Evolutionary conservation across 2,797 vertebrate species (phyloP).

Genomic region (Ispidina picta): DNA sequence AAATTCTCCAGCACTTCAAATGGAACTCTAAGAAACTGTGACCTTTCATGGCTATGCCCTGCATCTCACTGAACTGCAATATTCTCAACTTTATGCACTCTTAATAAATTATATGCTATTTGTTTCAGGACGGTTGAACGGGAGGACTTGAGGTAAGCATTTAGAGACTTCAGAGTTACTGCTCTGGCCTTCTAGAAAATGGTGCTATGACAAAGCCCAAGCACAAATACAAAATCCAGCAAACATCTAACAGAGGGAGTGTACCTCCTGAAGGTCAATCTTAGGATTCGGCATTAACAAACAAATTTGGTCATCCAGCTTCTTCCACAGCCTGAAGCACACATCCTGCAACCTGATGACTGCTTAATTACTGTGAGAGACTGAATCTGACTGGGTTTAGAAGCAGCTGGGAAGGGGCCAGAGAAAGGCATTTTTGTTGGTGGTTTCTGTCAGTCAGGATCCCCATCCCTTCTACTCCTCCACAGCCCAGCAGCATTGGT

Average conservation of each 20-base stretch:
- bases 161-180: neutral
- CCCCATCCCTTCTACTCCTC: too few species aligned
- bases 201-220: neutral
- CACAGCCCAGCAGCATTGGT: neutral
- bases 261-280: neutral
- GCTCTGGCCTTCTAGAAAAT: neutral
- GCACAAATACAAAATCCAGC: neutral
- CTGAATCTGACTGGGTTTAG: neutral
- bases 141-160: neutral
- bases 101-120: neutral
- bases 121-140: neutral
- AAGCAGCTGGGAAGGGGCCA: neutral
- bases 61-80: neutral
- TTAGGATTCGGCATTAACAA: neutral
- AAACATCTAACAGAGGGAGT: neutral
- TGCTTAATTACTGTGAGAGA: neutral
- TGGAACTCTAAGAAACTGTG: neutral
- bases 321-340: neutral
- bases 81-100: neutral
- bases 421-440: neutral
- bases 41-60: neutral
- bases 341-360: neutral
- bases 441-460: neutral
- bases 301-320: neutral
- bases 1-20: neutral